Conservation (phyloP, 2,113 vertebrate species). For the Seriola rivoliana region DNA sequence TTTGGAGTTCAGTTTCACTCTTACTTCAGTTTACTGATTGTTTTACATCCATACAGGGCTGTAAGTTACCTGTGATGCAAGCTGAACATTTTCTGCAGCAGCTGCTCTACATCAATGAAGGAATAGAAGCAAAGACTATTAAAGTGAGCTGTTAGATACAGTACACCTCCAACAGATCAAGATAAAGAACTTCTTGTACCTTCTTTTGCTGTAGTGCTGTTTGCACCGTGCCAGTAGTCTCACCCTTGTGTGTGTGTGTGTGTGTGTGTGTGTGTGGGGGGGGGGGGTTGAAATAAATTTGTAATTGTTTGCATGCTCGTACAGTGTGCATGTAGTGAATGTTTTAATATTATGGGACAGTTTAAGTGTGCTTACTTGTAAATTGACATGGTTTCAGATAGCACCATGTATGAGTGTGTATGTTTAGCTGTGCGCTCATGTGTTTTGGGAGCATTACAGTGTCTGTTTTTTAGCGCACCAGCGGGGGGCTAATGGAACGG, state of each 20-base stretch:
- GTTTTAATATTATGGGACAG: conserved; percentile 4
- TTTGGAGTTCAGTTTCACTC: not conserved
- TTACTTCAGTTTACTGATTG: not conserved
- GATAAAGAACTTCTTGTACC: not conserved
- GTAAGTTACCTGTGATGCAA: not conserved
- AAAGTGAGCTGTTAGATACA: no score
- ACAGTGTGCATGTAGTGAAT: not conserved
- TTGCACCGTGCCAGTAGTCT: no score
- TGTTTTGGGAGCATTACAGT: conserved; percentile 82
- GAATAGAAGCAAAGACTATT: not conserved
- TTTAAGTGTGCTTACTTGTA: conserved; percentile 13
- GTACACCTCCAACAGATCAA: not conserved
- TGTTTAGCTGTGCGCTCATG: conserved; percentile 52
- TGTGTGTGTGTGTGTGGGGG: not conserved
- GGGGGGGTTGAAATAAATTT: not conserved
- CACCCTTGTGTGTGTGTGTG: not conserved
- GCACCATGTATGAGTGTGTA: conserved; percentile 16
- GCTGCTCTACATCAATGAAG: not conserved
- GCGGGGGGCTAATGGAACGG: conserved; percentile 97
- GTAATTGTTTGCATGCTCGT: not conserved
- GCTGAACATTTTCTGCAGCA: not conserved
- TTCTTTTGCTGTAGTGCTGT: not conserved
- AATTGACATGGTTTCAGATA: conserved; percentile 31
- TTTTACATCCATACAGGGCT: not conserved
- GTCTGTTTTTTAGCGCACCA: conserved; percentile 94